A percentile compares a stretch with the other conserved stretches of the same genome.
phyloP scores from a whole-genome alignment of 2,797 vertebrate genomes.

The Coregonus sp. region DNA sequence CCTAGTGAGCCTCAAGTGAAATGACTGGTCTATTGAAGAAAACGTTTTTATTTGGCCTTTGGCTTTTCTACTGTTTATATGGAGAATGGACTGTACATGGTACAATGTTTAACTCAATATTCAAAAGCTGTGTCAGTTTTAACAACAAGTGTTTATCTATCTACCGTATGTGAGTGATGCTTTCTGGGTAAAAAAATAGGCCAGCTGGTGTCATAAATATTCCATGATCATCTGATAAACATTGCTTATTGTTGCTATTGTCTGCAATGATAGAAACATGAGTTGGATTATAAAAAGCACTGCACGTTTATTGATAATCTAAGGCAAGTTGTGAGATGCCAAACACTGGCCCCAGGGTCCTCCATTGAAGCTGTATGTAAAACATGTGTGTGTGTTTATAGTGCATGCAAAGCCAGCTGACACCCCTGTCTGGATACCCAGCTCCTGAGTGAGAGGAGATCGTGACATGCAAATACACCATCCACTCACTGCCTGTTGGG shows the following conservation, averaged over 20 bases:
- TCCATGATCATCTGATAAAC: neutral
- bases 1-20: no score
- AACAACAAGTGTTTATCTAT: neutral
- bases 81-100: neutral
- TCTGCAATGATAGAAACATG: neutral
- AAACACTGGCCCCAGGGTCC: neutral
- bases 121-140: neutral
- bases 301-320: neutral
- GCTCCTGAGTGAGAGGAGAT: conserved; percentile 23
- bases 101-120: neutral
- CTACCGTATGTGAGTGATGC: neutral
- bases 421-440: conserved; percentile 25
- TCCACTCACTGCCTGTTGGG: neutral
- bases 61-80: no score
- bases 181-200: neutral
- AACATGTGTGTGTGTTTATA: conserved; percentile 40
- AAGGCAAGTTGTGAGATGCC: neutral
- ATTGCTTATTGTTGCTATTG: neutral
- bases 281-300: neutral
- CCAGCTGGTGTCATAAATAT: neutral
- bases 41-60: no score
- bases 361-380: conserved; percentile 52
- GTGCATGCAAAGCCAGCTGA: conserved; percentile 54
- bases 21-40: no score
- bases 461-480: conserved; percentile 29